Evolutionary conservation across 1,140 invertebrate species (phyloP), one percentile per base, ranked within the genome.

Genomic region (Sarcophaga peregrina): DNA sequence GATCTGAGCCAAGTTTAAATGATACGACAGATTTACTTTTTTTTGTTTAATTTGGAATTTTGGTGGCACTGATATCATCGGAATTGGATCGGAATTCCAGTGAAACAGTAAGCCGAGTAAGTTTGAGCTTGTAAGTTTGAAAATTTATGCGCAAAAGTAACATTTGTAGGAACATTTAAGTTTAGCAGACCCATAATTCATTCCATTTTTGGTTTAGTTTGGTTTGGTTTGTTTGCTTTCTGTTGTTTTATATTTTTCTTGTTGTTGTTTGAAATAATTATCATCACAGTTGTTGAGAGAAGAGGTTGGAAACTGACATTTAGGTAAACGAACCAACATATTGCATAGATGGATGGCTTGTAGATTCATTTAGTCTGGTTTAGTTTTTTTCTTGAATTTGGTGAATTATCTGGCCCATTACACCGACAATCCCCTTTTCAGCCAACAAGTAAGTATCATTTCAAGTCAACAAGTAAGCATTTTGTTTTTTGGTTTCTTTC

Each of bases 361-460:
- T 74, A 37, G 73, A 13, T 58, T 58, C 7, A 58, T 58, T 58
- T 58, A 58, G 54, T 58, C 17, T 68, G 62, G 8, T 25, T 20
- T 8, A 37, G 62, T 37, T 37, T 37, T 37, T 37, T 68, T 68
- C n/a, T 78, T 78, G 10, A 17, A 10, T 52, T 78, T 25, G 75
- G 47, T 52, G 50, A 4, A 78, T 78, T 82, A 50, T 50, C 45
- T 85, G 86, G 83, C 72, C 83, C 85, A 87, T 87, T 87, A 86
- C 85, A 86, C 47, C 86, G 62, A 84, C 74, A 50, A 50, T 52
- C n/a, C 47, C 80, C 45, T 48, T n/a, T n/a, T 74, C 83, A 85
- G 20, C 10, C 62, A 68, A 68, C 62, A 10, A 15, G 20, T n/a
- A n/a, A n/a, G n/a, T n/a, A n/a, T n/a, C n/a, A n/a, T n/a, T n/a